Base-by-base conservation (phyloP, 2,888 invertebrate genomes). In the Dinocampus coccinellae region DNA sequence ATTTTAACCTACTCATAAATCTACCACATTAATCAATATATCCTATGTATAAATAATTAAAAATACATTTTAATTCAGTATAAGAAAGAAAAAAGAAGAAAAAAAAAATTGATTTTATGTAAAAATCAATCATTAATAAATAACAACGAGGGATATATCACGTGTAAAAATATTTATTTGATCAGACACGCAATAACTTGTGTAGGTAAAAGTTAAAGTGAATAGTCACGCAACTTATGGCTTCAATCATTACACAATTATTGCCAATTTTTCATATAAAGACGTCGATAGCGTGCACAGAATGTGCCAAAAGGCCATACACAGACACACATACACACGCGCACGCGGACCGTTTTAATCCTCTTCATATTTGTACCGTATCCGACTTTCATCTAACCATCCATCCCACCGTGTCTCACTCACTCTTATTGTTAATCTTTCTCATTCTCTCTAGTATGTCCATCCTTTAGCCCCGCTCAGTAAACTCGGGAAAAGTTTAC, bases 401-500 rank as follows among this genome's bases (percentile, higher is more conserved):
- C 65, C 33, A 36, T 61, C 53, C 20, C 58, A 36, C 39, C 66
- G 60, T 64, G 20, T 52, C 60, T 62, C 64, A 66, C 24, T 20
- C 34, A 7, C 53, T 16, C 61, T 47, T 55, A 3, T 7, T 53
- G n/a, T 11, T 11, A n/a, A 63, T 62, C 57, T 71, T 58, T 70
- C 36, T 60, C 53, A 47, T 36, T 58, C 55, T 22, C 47, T 10
- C 13, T n/a, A n/a, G n/a, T n/a, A n/a, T 39, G 39, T 68, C 68
- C 10, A 22, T 63, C 53, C 16, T 42, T 36, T n/a, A 13, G 70
- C 72, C 76, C 60, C 75, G 20, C 73, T 64, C 67, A 34, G 29
- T 22, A 69, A 76, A 77, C 77, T 77, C 75, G 71, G 64, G 74
- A 77, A 77, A 77, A 76, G 75, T 77, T 77, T 75, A 69, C 76